Conservation (phyloP, 1,140 invertebrate genomes). For the Brachionus calyciflorus region DNA sequence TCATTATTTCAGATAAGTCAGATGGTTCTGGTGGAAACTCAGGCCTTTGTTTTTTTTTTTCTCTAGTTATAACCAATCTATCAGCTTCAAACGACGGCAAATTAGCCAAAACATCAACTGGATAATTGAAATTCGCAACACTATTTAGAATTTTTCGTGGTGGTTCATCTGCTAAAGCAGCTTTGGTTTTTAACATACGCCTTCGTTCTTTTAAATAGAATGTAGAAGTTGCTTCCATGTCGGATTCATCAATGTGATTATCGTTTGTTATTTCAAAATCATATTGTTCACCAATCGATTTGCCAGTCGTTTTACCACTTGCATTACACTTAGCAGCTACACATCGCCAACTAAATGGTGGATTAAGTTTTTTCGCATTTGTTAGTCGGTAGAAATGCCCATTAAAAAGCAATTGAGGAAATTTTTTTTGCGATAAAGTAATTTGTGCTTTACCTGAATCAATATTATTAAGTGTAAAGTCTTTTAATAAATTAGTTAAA, state of each 20-base stretch:
- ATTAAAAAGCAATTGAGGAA: conserved; percentile 1
- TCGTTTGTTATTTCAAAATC: not conserved
- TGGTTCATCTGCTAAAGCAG: not conserved
- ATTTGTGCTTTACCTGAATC: conserved; percentile 11
- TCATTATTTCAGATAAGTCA: not conserved
- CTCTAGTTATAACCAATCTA: conserved; percentile 23
- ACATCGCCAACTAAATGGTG: conserved; percentile 23
- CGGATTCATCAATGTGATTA: not conserved
- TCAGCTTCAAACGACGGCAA: conserved; percentile 33
- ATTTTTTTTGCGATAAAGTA: conserved; percentile 18
- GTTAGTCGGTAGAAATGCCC: conserved; percentile 1
- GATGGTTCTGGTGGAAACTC: not conserved
- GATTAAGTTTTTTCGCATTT: not conserved
- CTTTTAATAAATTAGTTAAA: conserved; percentile 7
- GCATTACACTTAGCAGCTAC: not conserved
- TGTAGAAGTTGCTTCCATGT: not conserved
- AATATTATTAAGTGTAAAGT: not conserved
- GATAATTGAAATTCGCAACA: not conserved
- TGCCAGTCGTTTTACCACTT: conserved; percentile 2
- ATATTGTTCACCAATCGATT: conserved; percentile 10
- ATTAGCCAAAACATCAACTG: not conserved
- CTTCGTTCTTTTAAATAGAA: conserved; percentile 7
- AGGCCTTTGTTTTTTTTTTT: conserved; percentile 2
- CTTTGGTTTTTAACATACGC: not conserved
- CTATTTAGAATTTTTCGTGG: conserved; percentile 15